A percentile compares a stretch with the other conserved stretches of the same genome.
Evolutionary conservation across 2,113 vertebrate species (phyloP).

Genomic region (Loxodonta africana): DNA sequence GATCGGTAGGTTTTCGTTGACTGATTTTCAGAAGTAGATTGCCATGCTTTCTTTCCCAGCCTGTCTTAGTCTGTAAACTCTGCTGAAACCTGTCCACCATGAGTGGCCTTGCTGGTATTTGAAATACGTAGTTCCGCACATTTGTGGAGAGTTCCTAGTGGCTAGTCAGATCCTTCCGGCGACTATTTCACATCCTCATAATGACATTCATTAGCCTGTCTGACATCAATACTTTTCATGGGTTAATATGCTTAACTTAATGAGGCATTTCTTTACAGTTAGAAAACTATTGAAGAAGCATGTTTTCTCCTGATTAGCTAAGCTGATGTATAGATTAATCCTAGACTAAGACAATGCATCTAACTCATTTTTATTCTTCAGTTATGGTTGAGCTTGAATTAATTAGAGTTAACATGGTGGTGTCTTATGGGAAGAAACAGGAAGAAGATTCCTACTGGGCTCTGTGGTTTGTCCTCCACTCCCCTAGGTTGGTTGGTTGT

Average conservation of each 20-base stretch:
- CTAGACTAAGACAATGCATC: slow-evolving; percentile 84
- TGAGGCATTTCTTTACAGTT: slow-evolving; percentile 87
- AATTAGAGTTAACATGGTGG: slow-evolving; percentile 78
- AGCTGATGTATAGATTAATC: slow-evolving; percentile 87
- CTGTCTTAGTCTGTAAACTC: background rate
- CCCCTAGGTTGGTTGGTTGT: background rate
- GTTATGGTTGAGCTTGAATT: slow-evolving; percentile 81
- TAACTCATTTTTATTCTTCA: slow-evolving; percentile 75
- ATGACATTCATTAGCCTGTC: slow-evolving; percentile 79
- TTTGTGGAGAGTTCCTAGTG: background rate
- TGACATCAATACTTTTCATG: slow-evolving; percentile 82
- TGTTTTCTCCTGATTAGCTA: slow-evolving; percentile 82
- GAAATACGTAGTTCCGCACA: background rate
- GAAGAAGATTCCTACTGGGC: slow-evolving; percentile 26
- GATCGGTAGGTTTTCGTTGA: background rate
- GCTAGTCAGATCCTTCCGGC: background rate
- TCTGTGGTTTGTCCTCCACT: background rate
- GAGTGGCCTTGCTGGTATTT: background rate
- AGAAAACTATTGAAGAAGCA: slow-evolving; percentile 83
- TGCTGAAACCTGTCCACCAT: background rate
- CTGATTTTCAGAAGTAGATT: background rate
- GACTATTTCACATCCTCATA: background rate
- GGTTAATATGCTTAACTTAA: slow-evolving; percentile 87
- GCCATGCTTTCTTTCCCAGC: background rate
- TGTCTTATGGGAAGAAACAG: slow-evolving; percentile 71